Conservation (phyloP, 2,797 vertebrate genomes). For the Hozukius guyotensis region DNA sequence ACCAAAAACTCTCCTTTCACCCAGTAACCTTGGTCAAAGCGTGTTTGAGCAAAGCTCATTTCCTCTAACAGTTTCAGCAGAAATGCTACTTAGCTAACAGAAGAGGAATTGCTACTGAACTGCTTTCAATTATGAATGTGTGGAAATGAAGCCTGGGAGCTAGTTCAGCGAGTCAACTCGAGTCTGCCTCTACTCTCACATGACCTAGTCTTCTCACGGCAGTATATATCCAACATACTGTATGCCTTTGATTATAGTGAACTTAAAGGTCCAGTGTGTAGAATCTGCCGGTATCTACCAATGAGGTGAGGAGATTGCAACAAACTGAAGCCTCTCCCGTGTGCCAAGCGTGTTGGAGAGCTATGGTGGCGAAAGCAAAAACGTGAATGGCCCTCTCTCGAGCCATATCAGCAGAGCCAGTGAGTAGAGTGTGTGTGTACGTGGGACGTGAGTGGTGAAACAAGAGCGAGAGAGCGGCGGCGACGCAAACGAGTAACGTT, state of each 20-base stretch:
- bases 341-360: too few species aligned
- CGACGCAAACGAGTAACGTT: too few species aligned
- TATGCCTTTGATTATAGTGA: neutral
- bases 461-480: too few species aligned
- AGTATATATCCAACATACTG: neutral
- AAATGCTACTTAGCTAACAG: neutral
- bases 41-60: neutral
- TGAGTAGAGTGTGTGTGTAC: too few species aligned
- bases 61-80: neutral
- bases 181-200: neutral
- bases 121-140: conserved; percentile 9
- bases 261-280: neutral
- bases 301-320: too few species aligned
- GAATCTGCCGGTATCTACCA: too few species aligned
- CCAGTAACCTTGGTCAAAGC: neutral
- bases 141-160: neutral
- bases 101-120: neutral
- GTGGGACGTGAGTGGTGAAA: too few species aligned
- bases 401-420: too few species aligned
- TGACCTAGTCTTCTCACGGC: neutral
- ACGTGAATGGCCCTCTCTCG: too few species aligned
- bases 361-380: too few species aligned
- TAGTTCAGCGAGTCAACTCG: neutral
- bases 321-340: too few species aligned
- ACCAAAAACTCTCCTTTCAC: neutral